phyloP scores from a whole-genome alignment of 35 echinoderm and acorn worm genomes.

The Holothuria glaberrima region DNA sequence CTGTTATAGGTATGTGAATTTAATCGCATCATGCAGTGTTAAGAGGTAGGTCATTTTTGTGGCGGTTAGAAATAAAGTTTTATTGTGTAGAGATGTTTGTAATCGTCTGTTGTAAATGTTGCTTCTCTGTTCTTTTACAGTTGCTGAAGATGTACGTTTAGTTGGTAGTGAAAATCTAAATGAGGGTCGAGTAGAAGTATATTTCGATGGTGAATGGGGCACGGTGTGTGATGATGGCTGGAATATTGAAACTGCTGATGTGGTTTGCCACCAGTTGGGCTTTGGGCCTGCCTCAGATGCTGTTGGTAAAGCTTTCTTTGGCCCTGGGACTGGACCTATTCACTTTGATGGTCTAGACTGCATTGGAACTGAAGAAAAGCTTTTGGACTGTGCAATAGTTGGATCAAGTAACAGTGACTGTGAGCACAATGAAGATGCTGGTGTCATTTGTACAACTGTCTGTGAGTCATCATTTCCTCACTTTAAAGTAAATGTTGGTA shows the following conservation, averaged over 20 bases:
- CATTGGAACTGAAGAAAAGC: not conserved
- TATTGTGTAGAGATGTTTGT: no score
- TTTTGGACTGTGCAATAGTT: not conserved
- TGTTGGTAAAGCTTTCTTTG: constrained; percentile 2
- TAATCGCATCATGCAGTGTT: no score
- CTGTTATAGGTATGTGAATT: no score
- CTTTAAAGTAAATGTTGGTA: no score
- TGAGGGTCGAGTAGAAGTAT: constrained; percentile 31
- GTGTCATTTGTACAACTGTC: constrained; percentile 44
- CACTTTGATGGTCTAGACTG: constrained; percentile 15
- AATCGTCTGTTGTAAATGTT: no score
- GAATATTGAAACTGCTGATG: constrained; percentile 4
- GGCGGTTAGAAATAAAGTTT: no score
- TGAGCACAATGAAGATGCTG: constrained; percentile 23
- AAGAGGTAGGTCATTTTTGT: no score
- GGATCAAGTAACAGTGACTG: not conserved
- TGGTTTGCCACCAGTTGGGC: constrained; percentile 39
- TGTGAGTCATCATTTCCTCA: not conserved
- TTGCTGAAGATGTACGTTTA: constrained; percentile 32
- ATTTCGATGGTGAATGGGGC: constrained; percentile 12
- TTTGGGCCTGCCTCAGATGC: constrained; percentile 32
- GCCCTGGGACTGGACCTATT: constrained; percentile 33
- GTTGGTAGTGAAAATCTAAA: not conserved
- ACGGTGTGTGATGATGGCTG: constrained; percentile 50
- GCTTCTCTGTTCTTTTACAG: not conserved